phyloP scores from a whole-genome alignment of 2,113 vertebrate genomes.

The Eulemur macaco region DNA sequence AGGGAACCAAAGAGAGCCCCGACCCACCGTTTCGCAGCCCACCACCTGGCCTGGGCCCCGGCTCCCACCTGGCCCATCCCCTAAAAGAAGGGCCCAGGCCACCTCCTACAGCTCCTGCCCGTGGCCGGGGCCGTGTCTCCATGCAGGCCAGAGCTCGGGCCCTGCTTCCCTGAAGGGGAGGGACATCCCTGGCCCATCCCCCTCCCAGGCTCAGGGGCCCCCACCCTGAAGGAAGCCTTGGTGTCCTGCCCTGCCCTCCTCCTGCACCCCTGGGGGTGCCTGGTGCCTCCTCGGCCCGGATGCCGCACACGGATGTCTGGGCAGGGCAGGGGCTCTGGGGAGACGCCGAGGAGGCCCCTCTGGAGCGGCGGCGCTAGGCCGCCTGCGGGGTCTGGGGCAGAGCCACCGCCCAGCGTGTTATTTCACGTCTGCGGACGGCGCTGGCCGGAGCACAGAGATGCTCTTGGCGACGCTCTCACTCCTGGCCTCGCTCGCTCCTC shows the following conservation, averaged over 20 bases:
- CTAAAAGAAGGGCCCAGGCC: not conserved
- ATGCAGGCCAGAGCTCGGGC: fast-evolving
- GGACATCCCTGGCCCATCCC: fast-evolving
- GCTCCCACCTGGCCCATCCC: too few relatives aligned
- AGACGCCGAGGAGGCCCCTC: not conserved
- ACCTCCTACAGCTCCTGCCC: not conserved
- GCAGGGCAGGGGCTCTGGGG: not conserved
- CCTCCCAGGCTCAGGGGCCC: not conserved
- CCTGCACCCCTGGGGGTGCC: too few relatives aligned
- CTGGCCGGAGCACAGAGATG: not conserved
- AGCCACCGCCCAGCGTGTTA: fast-evolving
- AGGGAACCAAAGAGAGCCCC: not conserved
- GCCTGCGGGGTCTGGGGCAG: not conserved
- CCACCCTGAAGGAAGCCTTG: not conserved
- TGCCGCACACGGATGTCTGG: fast-evolving
- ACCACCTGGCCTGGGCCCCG: fast-evolving
- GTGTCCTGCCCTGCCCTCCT: not conserved
- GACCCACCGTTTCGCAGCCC: not conserved
- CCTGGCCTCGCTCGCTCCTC: not conserved
- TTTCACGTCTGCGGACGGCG: not conserved
- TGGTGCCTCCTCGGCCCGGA: fast-evolving
- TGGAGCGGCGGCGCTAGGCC: fast-evolving
- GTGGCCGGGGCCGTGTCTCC: too few relatives aligned
- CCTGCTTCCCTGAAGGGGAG: not conserved
- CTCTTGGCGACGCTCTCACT: not conserved